phyloP scores from a whole-genome alignment of 1,140 invertebrate genomes.

The Drosophila santomea region DNA sequence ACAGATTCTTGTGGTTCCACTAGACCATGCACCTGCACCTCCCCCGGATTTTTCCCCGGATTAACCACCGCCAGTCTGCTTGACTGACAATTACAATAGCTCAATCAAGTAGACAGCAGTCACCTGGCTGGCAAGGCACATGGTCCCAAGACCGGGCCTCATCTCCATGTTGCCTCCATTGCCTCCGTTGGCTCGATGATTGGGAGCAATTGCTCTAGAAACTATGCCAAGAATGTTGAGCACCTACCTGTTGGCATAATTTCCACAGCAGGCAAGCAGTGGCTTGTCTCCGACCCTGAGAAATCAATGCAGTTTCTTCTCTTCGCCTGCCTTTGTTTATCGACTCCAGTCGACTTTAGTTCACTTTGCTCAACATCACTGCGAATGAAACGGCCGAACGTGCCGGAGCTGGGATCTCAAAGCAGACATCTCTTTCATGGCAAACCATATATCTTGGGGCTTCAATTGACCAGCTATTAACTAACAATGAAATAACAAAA shows the following conservation, averaged over 20 bases:
- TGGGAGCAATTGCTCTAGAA: slow-evolving; percentile 48
- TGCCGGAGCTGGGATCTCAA: slow-evolving; percentile 22
- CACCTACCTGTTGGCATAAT: slow-evolving; percentile 64
- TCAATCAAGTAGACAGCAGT: slow-evolving; percentile 47
- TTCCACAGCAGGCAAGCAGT: slow-evolving; percentile 46
- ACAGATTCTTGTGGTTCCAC: slow-evolving; percentile 9
- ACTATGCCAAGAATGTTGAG: slow-evolving; percentile 66
- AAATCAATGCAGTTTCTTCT: slow-evolving; percentile 55
- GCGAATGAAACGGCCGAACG: slow-evolving; percentile 41
- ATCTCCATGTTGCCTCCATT: neutral
- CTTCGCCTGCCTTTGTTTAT: slow-evolving; percentile 30
- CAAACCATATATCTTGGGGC: slow-evolving; percentile 18
- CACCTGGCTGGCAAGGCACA: slow-evolving; percentile 15
- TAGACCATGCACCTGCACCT: neutral
- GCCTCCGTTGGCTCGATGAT: slow-evolving; percentile 16
- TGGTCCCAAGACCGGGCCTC: slow-evolving; percentile 4
- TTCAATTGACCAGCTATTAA: slow-evolving; percentile 47
- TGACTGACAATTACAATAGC: slow-evolving; percentile 57
- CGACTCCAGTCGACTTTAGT: slow-evolving; percentile 3
- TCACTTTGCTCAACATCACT: neutral
- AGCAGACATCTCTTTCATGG: slow-evolving; percentile 9
- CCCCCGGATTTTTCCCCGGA: neutral
- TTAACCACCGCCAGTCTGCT: neutral
- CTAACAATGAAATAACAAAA: neutral
- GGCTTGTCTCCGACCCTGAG: slow-evolving; percentile 49